A percentile compares a stretch with the other conserved stretches of the same genome.
phyloP scores from a whole-genome alignment of 2,113 vertebrate genomes.

The Bostrychus sinensis region DNA sequence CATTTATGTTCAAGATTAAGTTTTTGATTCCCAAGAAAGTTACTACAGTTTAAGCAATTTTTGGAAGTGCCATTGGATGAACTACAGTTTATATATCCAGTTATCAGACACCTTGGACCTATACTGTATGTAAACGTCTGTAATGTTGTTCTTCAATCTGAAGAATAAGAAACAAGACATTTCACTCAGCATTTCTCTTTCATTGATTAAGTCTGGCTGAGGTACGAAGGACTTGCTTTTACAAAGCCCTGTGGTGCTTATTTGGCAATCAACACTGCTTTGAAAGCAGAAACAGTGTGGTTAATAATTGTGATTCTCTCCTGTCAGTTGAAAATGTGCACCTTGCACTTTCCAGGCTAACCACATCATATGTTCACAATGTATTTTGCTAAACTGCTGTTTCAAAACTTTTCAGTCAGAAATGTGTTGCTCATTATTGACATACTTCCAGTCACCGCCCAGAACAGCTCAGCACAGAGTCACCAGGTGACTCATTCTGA shows the following conservation, averaged over 20 bases:
- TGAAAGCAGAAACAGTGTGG: not conserved
- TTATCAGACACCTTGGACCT: too few species aligned
- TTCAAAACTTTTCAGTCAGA: not conserved
- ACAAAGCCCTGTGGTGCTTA: not conserved
- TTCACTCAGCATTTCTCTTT: too few species aligned
- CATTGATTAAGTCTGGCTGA: not conserved
- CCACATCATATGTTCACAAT: not conserved
- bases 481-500: slow-evolving; percentile 1
- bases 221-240: not conserved
- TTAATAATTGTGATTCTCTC: not conserved
- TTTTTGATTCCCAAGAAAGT: too few species aligned
- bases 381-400: slow-evolving; percentile 1
- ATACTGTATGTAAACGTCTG: too few species aligned
- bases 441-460: not conserved
- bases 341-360: not conserved
- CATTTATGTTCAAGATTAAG: too few species aligned
- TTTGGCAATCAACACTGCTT: not conserved
- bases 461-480: slow-evolving; percentile 3
- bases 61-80: too few species aligned
- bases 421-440: slow-evolving; percentile 4
- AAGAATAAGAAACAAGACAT: too few species aligned
- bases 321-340: not conserved
- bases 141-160: too few species aligned
- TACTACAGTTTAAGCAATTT: too few species aligned
- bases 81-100: too few species aligned